phyloP scores from a whole-genome alignment of 2,888 invertebrate genomes.

The Lampropteryx suffumata region DNA sequence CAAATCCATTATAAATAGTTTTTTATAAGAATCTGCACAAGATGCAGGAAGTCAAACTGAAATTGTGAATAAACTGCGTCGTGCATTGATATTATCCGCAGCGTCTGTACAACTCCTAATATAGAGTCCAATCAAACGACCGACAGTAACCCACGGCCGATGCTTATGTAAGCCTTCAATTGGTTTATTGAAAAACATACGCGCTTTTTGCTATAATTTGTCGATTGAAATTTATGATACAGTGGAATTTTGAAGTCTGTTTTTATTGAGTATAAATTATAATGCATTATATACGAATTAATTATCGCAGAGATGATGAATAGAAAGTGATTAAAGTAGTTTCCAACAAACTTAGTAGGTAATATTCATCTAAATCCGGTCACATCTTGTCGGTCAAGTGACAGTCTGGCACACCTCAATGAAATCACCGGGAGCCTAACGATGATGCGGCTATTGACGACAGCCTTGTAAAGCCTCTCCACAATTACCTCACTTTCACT shows the following conservation, averaged over 20 bases:
- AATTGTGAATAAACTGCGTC: too few relatives aligned
- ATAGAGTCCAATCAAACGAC: slow-evolving; percentile 18
- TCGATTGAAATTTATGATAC: slow-evolving; percentile 6
- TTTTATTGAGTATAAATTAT: too few relatives aligned
- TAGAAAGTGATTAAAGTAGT: too few relatives aligned
- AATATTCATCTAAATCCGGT: too few relatives aligned
- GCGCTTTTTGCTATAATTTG: slow-evolving; percentile 21
- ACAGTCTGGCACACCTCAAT: slow-evolving; percentile 3
- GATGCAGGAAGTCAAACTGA: too few relatives aligned
- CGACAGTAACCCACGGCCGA: background rate
- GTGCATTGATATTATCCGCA: background rate
- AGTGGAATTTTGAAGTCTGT: background rate
- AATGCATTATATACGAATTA: too few relatives aligned
- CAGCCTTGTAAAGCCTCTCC: slow-evolving; percentile 2
- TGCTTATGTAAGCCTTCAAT: slow-evolving; percentile 12
- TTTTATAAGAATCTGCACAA: too few relatives aligned
- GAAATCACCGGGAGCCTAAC: slow-evolving; percentile 17
- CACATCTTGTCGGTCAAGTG: background rate
- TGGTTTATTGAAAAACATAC: slow-evolving; percentile 12
- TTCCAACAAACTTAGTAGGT: too few relatives aligned
- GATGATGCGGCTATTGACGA: slow-evolving; percentile 16
- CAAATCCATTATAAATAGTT: too few relatives aligned
- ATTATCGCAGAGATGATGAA: too few relatives aligned
- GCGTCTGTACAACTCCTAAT: slow-evolving; percentile 12
- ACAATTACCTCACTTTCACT: slow-evolving; percentile 37